These are phyloP conservation scores for Iguana delicatissima DNA, from an alignment of 2,797 vertebrate genomes.

Conservation along the genomic window DNA sequence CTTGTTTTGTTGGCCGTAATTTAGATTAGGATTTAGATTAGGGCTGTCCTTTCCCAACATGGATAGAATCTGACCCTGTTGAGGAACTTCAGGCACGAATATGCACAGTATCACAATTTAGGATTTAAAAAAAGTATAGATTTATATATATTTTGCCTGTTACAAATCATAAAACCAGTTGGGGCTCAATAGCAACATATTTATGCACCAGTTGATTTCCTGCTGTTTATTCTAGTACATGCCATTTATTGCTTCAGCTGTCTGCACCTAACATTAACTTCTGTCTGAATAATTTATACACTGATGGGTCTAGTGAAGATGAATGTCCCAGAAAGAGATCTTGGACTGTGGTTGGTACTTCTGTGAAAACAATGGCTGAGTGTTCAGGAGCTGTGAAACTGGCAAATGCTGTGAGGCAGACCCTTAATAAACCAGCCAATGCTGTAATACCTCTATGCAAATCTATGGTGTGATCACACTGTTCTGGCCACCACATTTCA, in stretches of 20 bases:
- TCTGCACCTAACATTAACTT: background rate
- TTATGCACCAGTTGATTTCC: background rate
- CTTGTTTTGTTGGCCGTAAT: background rate
- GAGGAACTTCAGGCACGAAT: background rate
- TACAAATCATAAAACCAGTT: background rate
- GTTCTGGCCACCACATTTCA: background rate
- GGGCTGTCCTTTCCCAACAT: background rate
- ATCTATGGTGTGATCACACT: background rate
- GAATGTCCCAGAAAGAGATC: background rate
- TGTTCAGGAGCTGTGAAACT: background rate
- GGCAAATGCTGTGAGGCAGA: background rate
- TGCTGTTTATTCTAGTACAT: background rate
- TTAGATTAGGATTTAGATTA: background rate
- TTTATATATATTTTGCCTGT: background rate
- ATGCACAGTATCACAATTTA: background rate
- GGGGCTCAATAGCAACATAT: background rate
- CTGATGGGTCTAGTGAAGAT: background rate
- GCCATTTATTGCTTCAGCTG: background rate
- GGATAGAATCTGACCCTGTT: background rate
- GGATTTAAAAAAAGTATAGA: background rate
- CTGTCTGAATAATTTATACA: background rate
- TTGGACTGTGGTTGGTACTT: background rate
- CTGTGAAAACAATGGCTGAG: background rate
- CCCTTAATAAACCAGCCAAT: background rate
- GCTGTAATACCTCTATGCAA: too few species aligned